Evolutionary conservation across 2,113 vertebrate species (phyloP).

Genomic region (Psettodes erumei): DNA sequence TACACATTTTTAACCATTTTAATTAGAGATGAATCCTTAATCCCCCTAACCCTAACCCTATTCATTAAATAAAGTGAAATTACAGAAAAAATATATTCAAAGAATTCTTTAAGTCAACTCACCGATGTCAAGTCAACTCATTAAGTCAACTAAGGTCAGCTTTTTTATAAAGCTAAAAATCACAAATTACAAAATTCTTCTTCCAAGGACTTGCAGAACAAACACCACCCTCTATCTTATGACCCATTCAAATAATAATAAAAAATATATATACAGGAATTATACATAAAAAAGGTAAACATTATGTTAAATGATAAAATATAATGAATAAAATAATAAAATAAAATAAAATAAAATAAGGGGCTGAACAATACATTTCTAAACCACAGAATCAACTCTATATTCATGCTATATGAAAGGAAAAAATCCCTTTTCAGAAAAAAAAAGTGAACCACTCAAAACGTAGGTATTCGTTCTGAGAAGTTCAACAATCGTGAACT

Average conservation of each 20-base stretch:
- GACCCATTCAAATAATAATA: background rate
- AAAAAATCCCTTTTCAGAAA: background rate
- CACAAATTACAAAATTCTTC: background rate
- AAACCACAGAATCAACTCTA: background rate
- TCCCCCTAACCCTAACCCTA: too few species aligned
- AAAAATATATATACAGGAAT: background rate
- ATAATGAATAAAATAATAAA: background rate
- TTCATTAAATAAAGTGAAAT: background rate
- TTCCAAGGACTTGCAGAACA: background rate
- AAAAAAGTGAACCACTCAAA: background rate
- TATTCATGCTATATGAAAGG: background rate
- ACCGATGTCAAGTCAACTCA: background rate
- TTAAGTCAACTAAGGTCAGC: background rate
- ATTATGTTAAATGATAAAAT: background rate
- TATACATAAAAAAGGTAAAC: background rate
- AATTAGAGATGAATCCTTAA: background rate
- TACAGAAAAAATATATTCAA: background rate
- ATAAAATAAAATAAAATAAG: background rate
- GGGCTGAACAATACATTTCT: background rate
- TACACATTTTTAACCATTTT: background rate
- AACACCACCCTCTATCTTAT: background rate
- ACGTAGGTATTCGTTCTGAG: slow-evolving; percentile 10
- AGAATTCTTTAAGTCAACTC: too few species aligned
- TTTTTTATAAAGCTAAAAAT: background rate
- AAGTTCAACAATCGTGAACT: slow-evolving; percentile 39